Evolutionary conservation across 2,797 vertebrate genomes (phyloP).

Genomic region (Macrochelys suwanniensis): DNA sequence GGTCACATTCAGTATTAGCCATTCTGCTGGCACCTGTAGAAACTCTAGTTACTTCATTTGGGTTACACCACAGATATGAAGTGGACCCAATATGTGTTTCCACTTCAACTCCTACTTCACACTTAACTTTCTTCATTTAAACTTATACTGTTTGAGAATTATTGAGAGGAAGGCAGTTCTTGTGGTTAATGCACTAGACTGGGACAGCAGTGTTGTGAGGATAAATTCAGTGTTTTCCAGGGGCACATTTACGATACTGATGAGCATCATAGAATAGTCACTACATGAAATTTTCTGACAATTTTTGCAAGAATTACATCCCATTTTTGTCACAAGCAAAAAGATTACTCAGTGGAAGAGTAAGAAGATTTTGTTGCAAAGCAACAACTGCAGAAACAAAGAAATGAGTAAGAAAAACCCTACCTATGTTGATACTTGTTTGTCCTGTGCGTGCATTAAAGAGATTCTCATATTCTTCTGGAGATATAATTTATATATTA

Average conservation of each 20-base stretch:
- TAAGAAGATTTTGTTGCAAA: neutral
- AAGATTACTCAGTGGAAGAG: neutral
- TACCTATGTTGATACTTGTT: neutral
- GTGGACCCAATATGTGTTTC: conserved; percentile 25
- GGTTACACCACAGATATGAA: neutral
- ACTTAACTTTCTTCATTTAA: conserved; percentile 58
- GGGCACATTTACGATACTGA: neutral
- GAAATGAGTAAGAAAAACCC: neutral
- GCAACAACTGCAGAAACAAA: neutral
- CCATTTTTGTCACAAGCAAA: neutral
- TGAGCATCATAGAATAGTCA: neutral
- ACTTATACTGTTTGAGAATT: conserved; percentile 32
- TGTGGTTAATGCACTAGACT: neutral
- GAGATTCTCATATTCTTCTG: neutral
- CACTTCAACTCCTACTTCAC: neutral
- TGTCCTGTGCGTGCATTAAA: neutral
- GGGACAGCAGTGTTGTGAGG: neutral
- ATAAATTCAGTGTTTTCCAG: neutral
- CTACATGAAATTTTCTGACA: neutral
- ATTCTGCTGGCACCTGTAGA: neutral
- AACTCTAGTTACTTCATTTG: neutral
- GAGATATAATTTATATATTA: neutral
- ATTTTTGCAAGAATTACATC: neutral
- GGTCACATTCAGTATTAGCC: neutral
- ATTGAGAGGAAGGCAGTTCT: neutral